Base-by-base conservation (phyloP, 2,888 invertebrate genomes). In the Nipponacmea schrenckii region DNA sequence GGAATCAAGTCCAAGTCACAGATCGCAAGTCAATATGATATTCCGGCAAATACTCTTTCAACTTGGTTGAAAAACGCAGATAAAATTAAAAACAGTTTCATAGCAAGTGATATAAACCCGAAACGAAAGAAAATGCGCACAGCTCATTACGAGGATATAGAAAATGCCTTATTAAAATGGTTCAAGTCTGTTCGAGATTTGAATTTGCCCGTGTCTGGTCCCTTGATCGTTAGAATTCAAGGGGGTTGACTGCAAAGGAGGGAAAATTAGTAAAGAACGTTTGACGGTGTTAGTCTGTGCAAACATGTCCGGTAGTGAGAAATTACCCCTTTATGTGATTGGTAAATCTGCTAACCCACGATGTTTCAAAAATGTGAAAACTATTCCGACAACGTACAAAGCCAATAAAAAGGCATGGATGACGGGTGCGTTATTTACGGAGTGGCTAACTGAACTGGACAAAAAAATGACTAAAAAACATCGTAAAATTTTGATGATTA, bases 401-500 rank as follows among this genome's bases (percentile, higher is more conserved):
- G 70, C 70, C 10, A 79, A 77, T 63, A 76, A 71, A 44, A 81
- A 80, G 63, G 78, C 79, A 0, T 82, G 77, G 77, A 81, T 80
- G 76, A 75, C 70, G 0, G 24, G 63, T 0, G 73, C 69, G 12
- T 63, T 81, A 4, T 80, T 83, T 62, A 73, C 69, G 17, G 73
- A 72, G 17, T 83, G 78, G 80, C n/a, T 80, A 0, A 66, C 31
- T 1, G 71, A 76, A 39, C 17, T 81, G n/a, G 77, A 81, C 48
- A 68, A 74, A 67, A 62, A 31, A 12, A 71, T 75, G 62, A 17
- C 46, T 14, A 27, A 17, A 8, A 50, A 74, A 62, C 64, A 67
- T 0, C 44, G 78, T 44, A 68, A 69, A 15, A 67, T 80, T 14
- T 71, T 68, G 15, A 44, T 80, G 62, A 62, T 81, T 44, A 31